A percentile compares a stretch with the other conserved stretches of the same genome.
Conservation (phyloP, 2,888 invertebrate species). For the Spodoptera littoralis region DNA sequence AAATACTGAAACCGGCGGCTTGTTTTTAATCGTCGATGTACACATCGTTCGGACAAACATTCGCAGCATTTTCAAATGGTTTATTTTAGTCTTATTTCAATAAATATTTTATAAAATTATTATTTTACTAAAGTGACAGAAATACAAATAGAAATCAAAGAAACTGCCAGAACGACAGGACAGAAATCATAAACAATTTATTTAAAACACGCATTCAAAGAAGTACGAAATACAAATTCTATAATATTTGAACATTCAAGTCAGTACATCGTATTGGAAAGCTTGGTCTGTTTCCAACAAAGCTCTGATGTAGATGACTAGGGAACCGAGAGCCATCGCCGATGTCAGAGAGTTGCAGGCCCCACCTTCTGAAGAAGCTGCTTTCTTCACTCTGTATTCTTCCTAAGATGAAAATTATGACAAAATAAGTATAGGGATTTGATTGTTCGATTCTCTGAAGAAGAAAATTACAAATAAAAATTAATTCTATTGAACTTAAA, state of each 20-base stretch:
- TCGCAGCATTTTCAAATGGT: conserved; percentile 59
- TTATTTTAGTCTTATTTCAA: too few species aligned
- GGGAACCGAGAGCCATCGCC: conserved; percentile 81
- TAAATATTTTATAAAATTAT: too few species aligned
- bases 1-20: conserved; percentile 74
- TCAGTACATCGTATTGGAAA: conserved; percentile 82
- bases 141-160: not conserved
- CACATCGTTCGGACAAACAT: conserved; percentile 64
- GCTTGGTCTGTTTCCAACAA: conserved; percentile 83
- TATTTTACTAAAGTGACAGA: not conserved
- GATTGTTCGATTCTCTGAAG: too few species aligned
- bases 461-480: too few species aligned
- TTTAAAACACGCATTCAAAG: conserved; percentile 10
- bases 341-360: conserved; percentile 82
- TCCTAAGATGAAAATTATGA: conserved; percentile 65
- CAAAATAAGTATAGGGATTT: too few species aligned
- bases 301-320: conserved; percentile 79
- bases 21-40: conserved; percentile 42
- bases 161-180: conserved; percentile 2
- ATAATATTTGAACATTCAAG: conserved; percentile 49
- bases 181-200: conserved; percentile 14
- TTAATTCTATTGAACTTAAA: too few species aligned
- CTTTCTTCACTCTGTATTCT: conserved; percentile 81
- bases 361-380: conserved; percentile 78
- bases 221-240: conserved; percentile 9